Conservation (phyloP, 2,888 invertebrate genomes). For the Drosophila longiperda region DNA sequence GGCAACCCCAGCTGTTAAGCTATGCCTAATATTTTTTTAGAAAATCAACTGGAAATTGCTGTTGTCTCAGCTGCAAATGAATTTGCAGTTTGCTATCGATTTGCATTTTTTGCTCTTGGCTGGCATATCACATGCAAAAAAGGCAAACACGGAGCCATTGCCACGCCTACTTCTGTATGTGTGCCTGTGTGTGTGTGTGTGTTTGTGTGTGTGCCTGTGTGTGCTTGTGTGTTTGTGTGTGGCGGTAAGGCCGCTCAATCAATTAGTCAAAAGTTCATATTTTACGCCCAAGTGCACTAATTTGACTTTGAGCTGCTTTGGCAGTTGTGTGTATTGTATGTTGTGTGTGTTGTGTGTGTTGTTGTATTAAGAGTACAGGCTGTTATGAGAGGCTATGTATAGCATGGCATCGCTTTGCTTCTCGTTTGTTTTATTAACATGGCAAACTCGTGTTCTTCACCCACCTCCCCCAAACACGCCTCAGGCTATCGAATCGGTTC, state of each 20-base stretch:
- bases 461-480: background rate
- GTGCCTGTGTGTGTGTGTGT: slow-evolving; percentile 2
- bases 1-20: background rate
- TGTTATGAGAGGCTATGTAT: slow-evolving; percentile 4
- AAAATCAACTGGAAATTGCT: slow-evolving; percentile 27
- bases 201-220: background rate
- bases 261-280: slow-evolving; percentile 65
- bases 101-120: slow-evolving; percentile 34
- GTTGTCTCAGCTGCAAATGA: slow-evolving; percentile 38
- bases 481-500: slow-evolving; percentile 1
- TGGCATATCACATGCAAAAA: slow-evolving; percentile 37
- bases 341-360: slow-evolving; percentile 1
- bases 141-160: slow-evolving; percentile 17
- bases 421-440: slow-evolving; percentile 59
- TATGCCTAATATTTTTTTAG: slow-evolving; percentile 22
- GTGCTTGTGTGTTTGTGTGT: background rate
- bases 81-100: slow-evolving; percentile 37
- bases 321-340: background rate
- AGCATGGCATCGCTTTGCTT: slow-evolving; percentile 21
- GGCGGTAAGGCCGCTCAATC: slow-evolving; percentile 54
- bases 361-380: background rate
- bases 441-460: slow-evolving; percentile 26
- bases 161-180: slow-evolving; percentile 12
- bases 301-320: slow-evolving; percentile 60
- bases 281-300: slow-evolving; percentile 53